phyloP scores from a whole-genome alignment of 2,113 vertebrate species.

The Gasterosteus aculeatus region DNA sequence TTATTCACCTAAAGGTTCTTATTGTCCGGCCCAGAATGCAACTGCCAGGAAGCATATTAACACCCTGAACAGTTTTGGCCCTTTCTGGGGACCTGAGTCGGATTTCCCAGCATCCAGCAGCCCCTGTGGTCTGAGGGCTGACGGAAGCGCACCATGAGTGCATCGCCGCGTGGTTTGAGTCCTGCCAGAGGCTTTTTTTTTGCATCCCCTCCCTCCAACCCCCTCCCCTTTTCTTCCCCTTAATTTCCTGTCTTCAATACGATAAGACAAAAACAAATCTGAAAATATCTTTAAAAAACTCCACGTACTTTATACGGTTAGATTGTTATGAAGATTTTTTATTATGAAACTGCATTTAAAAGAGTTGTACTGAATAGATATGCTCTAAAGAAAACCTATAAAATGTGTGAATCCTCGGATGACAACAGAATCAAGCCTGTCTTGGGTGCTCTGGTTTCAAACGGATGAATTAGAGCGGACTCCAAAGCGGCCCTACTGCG shows the following conservation, averaged over 20 bases:
- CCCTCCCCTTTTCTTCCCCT: background rate
- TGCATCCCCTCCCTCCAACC: background rate
- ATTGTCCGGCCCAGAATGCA: background rate
- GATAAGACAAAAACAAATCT: background rate
- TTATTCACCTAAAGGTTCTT: background rate
- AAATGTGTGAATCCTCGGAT: background rate
- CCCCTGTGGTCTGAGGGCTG: background rate
- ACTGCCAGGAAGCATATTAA: background rate
- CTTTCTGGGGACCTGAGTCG: background rate
- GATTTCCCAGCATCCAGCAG: background rate
- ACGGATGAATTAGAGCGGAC: background rate
- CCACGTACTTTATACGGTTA: background rate
- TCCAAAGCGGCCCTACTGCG: background rate
- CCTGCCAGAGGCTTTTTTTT: background rate
- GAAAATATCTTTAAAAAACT: background rate
- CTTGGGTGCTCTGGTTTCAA: background rate
- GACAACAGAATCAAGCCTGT: background rate
- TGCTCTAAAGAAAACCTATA: background rate
- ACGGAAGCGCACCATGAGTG: background rate
- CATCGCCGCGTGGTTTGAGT: background rate
- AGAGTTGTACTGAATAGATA: background rate
- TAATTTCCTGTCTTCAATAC: background rate
- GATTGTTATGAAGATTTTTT: background rate
- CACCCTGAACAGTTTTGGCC: background rate
- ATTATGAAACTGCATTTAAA: conserved; percentile 5